phyloP scores from a whole-genome alignment of 2,888 invertebrate genomes.

The Thysanoteuthis rhombus region DNA sequence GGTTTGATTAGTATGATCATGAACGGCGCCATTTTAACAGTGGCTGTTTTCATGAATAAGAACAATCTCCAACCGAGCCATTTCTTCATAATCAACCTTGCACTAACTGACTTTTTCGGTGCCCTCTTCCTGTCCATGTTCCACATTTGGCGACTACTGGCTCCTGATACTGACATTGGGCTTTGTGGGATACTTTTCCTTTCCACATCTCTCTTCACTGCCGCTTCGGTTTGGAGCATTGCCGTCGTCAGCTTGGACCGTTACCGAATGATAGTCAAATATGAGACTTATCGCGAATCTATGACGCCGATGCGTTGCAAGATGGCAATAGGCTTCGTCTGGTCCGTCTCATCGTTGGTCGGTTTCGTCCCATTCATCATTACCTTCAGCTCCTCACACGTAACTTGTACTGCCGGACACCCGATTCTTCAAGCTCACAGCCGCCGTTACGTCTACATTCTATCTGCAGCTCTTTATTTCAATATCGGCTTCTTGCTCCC shows the following conservation, averaged over 20 bases:
- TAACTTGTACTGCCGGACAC: neutral
- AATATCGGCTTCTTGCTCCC: conserved; percentile 21
- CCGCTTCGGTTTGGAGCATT: neutral
- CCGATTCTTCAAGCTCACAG: neutral
- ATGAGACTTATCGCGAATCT: neutral
- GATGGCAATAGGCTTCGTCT: conserved; percentile 28
- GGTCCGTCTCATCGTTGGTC: neutral
- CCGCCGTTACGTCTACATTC: conserved; percentile 16
- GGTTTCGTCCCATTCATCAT: conserved; percentile 17
- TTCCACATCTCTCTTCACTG: conserved; percentile 17
- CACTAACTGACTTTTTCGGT: neutral
- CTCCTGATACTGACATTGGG: neutral
- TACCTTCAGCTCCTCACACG: neutral
- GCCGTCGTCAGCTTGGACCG: conserved; percentile 25
- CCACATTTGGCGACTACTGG: conserved; percentile 22
- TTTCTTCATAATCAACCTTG: conserved; percentile 30
- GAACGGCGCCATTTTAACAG: neutral
- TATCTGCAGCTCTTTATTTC: neutral
- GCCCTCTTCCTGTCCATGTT: neutral
- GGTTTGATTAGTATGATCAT: neutral
- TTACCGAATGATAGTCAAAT: conserved; percentile 17
- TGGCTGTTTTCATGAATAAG: conserved; percentile 14
- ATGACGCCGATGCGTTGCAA: conserved; percentile 1
- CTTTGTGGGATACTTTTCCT: conserved; percentile 14
- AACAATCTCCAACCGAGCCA: conserved; percentile 22